A percentile compares a stretch with the other conserved stretches of the same genome.
These are phyloP conservation scores for Pristionchus japonicus DNA, from an alignment of 2,888 invertebrate genomes.

Conservation along the genomic window DNA sequence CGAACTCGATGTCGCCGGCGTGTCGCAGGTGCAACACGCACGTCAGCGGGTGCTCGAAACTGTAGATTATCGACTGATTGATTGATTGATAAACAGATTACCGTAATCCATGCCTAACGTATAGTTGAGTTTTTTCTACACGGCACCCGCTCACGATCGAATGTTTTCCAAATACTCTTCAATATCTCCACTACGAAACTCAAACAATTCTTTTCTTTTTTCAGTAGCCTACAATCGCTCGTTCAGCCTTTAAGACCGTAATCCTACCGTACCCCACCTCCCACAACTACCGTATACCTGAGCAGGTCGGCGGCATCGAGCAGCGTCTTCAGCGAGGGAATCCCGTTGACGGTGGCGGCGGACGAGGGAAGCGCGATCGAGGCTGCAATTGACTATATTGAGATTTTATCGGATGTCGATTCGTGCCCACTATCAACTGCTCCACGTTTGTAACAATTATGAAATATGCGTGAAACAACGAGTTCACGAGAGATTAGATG, in stretches of 20 bases:
- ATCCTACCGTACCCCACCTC: neutral
- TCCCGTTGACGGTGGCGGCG: neutral
- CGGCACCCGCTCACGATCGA: neutral
- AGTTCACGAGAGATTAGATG: no score
- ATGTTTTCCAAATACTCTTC: no score
- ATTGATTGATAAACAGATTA: neutral
- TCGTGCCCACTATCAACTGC: neutral
- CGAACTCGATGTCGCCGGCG: slow-evolving; percentile 80
- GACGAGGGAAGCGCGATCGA: neutral
- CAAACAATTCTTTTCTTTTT: neutral
- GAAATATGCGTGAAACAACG: neutral
- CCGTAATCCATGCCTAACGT: neutral
- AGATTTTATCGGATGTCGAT: no score
- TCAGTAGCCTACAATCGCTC: neutral
- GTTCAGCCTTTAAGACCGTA: neutral
- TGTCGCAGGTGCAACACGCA: slow-evolving; percentile 69
- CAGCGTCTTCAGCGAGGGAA: slow-evolving; percentile 55
- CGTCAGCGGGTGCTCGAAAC: slow-evolving; percentile 67
- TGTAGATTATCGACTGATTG: slow-evolving; percentile 51
- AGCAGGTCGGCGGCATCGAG: slow-evolving; percentile 59
- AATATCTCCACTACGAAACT: neutral
- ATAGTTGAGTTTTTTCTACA: neutral
- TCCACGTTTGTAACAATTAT: neutral
- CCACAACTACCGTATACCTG: slow-evolving; percentile 47
- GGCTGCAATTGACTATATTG: neutral